Evolutionary conservation across 2,113 vertebrate genomes (phyloP), one percentile per base, ranked within the genome.

Genomic region (Chaetorhynchus papuensis): DNA sequence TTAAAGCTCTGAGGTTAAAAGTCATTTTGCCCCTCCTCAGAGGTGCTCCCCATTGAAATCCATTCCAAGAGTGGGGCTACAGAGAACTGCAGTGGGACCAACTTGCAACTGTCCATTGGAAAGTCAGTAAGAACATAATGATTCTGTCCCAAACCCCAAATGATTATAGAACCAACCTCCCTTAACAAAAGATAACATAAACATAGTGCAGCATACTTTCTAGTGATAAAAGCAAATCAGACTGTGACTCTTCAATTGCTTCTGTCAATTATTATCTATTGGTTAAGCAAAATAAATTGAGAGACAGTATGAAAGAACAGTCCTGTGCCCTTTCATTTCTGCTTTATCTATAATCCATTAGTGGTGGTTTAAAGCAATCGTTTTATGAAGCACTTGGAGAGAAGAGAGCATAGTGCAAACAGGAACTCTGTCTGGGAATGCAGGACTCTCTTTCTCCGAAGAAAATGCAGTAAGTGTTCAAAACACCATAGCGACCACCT

Each of bases 291-390:
- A 56, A 71, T 39, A 92, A 78, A 65, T 41, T 7, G 16, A 15
- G n/a, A 76, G 41, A 45, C 20, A 72, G 33, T n/a, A 59, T 0
- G 1, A 63, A 69, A 95, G 45, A 87, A 56, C 28, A 50, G 53
- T 44, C 23, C 45, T 37, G 17, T 80, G 83, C 35, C 41, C 42
- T 81, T 87, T 93, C 10, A 0, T 47, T 87, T 87, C 57, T 90
- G 82, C 14, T 45, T 92, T 65, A 96, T 92, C 66, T 86, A 54
- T 92, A 83, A 85, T 39, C 82, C 57, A 72, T 89, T 91, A 89
- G 59, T 76, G 27, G 35, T 63, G 42, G 21, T 24, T 39, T 91
- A 78, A 90, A 47, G 63, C 59, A 66, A 80, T 54, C 5, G 1
- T 35, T 72, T 86, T 41, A 52, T 30, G 49, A 95, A 93, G 89